Evolutionary conservation across 30 jellyfish, hydroid and myxozoan genomes (phyloP).

Genomic region (Rhopilema esculentum): DNA sequence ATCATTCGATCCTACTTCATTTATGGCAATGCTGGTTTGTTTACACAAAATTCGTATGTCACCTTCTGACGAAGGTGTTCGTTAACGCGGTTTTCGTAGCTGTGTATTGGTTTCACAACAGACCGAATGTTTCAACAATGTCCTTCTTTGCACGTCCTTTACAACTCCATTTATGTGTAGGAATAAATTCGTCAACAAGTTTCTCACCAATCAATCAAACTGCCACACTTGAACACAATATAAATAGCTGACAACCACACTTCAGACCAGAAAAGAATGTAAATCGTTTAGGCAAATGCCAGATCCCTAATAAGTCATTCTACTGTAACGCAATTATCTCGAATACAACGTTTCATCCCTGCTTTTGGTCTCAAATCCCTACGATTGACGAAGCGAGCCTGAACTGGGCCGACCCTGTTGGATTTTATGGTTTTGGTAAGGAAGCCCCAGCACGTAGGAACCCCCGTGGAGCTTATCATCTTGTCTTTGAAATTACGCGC

Average conservation of each 20-base stretch:
- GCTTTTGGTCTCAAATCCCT: slow-evolving; percentile 52
- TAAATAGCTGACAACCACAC: slow-evolving; percentile 85
- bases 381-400: slow-evolving; percentile 21
- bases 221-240: slow-evolving; percentile 68
- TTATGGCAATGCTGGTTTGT: slow-evolving; percentile 7
- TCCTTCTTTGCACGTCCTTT: slow-evolving; percentile 67
- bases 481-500: slow-evolving; percentile 86
- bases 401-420: slow-evolving; percentile 78
- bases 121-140: slow-evolving; percentile 32
- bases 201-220: slow-evolving; percentile 81
- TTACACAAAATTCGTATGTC: slow-evolving; percentile 16
- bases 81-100: slow-evolving; percentile 55
- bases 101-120: slow-evolving; percentile 54
- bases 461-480: slow-evolving; percentile 94
- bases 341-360: slow-evolving; percentile 49
- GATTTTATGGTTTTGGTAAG: slow-evolving; percentile 85
- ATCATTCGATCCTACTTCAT: slow-evolving; percentile 55
- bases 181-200: slow-evolving; percentile 81
- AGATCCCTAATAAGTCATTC: slow-evolving; percentile 28
- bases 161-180: slow-evolving; percentile 75
- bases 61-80: slow-evolving; percentile 15
- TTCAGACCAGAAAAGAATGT: slow-evolving; percentile 47
- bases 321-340: slow-evolving; percentile 40
- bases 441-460: slow-evolving; percentile 83
- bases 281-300: slow-evolving; percentile 50